Evolutionary conservation across 2,113 vertebrate genomes (phyloP).

Genomic region (Otis tarda): DNA sequence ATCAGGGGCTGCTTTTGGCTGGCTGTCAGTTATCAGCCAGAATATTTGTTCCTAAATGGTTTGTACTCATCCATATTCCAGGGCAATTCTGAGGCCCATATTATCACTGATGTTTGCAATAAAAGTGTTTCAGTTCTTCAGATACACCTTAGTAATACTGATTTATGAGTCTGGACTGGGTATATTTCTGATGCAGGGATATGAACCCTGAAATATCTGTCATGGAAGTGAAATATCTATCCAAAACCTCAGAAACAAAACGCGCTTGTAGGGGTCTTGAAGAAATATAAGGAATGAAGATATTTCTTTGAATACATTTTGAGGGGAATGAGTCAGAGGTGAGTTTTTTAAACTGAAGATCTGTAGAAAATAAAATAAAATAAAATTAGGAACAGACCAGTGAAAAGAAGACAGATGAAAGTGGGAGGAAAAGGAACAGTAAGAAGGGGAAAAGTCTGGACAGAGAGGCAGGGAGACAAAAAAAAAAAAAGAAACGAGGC

Average conservation of each 20-base stretch:
- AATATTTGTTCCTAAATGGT: constrained; percentile 79
- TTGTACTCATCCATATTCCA: constrained; percentile 82
- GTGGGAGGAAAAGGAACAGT: background rate
- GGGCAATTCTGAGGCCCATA: constrained; percentile 71
- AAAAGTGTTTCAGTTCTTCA: constrained; percentile 74
- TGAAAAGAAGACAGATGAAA: constrained; percentile 29
- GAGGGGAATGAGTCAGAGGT: constrained; percentile 25
- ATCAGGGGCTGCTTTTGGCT: constrained; percentile 82
- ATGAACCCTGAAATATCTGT: constrained; percentile 74
- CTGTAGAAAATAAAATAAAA: constrained; percentile 45
- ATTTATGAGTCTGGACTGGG: constrained; percentile 73
- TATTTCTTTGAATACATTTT: constrained; percentile 57
- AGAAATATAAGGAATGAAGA: constrained; percentile 53
- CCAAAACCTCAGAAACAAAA: constrained; percentile 59
- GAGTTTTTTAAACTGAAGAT: constrained; percentile 4
- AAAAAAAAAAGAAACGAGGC: background rate
- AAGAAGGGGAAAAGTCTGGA: background rate
- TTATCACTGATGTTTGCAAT: constrained; percentile 75
- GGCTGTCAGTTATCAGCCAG: constrained; percentile 80
- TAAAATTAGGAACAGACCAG: constrained; percentile 40
- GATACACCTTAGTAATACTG: constrained; percentile 75
- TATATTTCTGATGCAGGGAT: constrained; percentile 72
- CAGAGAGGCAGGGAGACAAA: background rate
- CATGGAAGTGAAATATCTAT: constrained; percentile 70
- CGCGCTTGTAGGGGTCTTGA: constrained; percentile 20